Evolutionary conservation across 2,888 invertebrate genomes (phyloP).

Genomic region (Phortica magna): DNA sequence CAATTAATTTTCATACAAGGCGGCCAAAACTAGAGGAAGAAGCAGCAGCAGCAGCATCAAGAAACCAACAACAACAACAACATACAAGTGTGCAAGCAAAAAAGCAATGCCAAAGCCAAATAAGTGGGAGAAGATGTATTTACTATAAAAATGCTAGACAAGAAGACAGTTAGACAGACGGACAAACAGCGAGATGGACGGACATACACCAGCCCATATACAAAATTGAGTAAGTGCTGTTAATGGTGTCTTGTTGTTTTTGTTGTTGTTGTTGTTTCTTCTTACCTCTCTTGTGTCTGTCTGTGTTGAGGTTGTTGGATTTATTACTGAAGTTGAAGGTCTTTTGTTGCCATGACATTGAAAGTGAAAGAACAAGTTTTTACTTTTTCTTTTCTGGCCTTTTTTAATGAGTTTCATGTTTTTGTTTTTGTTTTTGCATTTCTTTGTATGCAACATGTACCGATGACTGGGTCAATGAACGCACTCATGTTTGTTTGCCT

Average conservation of each 20-base stretch:
- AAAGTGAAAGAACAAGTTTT: slow-evolving; percentile 71
- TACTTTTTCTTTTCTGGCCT: slow-evolving; percentile 5
- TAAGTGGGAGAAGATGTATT: slow-evolving; percentile 18
- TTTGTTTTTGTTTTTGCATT: slow-evolving; percentile 50
- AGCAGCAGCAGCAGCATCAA: slow-evolving; percentile 31
- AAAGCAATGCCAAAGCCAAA: slow-evolving; percentile 6
- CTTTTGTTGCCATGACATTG: slow-evolving; percentile 67
- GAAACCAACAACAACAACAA: no score
- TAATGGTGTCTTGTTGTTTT: neutral
- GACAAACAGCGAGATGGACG: slow-evolving; percentile 11
- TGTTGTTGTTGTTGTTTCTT: slow-evolving; percentile 30
- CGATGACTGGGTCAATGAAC: slow-evolving; percentile 64
- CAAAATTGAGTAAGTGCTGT: slow-evolving; percentile 2
- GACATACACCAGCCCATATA: slow-evolving; percentile 21
- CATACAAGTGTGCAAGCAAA: neutral
- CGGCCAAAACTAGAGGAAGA: slow-evolving; percentile 60
- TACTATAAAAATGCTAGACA: neutral
- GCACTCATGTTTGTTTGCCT: slow-evolving; percentile 34
- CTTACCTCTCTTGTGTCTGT: slow-evolving; percentile 33
- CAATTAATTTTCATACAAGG: slow-evolving; percentile 64
- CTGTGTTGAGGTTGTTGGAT: slow-evolving; percentile 23
- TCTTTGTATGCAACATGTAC: slow-evolving; percentile 52
- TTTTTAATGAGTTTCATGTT: slow-evolving; percentile 23
- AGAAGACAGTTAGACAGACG: neutral
- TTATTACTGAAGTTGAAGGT: slow-evolving; percentile 63